These are phyloP conservation scores for Polylopha cassiicola DNA, from an alignment of 2,888 invertebrate genomes.

Conservation along the genomic window DNA sequence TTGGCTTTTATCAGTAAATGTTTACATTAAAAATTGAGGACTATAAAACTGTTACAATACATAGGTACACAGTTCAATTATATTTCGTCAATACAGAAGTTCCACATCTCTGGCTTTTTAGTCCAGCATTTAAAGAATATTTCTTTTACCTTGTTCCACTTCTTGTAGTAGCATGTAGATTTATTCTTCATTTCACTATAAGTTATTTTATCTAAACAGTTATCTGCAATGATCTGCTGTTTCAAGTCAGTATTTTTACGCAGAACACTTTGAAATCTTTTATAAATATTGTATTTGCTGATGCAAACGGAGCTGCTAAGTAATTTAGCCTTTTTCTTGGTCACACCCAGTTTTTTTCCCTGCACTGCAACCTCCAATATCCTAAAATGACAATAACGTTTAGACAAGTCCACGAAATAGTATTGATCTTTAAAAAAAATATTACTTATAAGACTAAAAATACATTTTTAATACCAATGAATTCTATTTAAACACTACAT, in stretches of 20 bases:
- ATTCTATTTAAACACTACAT: no score
- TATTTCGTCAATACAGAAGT: constrained; percentile 44
- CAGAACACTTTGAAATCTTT: constrained; percentile 61
- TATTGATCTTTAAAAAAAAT: no score
- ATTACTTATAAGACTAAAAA: no score
- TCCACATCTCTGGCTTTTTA: constrained; percentile 70
- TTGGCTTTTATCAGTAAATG: no score
- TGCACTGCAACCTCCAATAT: constrained; percentile 83
- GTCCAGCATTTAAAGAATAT: constrained; percentile 77
- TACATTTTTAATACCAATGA: no score
- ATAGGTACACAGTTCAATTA: no score
- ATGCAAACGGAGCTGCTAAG: constrained; percentile 67
- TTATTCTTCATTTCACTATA: constrained; percentile 63
- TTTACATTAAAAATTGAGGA: no score
- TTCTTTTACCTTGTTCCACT: constrained; percentile 65
- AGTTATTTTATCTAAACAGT: constrained; percentile 34
- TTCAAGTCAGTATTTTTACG: constrained; percentile 40
- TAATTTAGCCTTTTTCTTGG: constrained; percentile 77
- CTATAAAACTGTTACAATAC: no score
- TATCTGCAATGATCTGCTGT: constrained; percentile 30
- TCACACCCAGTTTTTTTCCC: constrained; percentile 87
- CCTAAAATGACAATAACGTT: constrained; percentile 64
- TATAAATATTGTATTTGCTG: constrained; percentile 74
- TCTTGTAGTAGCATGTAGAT: constrained; percentile 38
- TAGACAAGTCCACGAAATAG: no score